Percentiles rank a stretch among this genome's conserved stretches.
Conservation (phyloP, 2,888 invertebrate species). For the Hydrotaea diabolus region DNA sequence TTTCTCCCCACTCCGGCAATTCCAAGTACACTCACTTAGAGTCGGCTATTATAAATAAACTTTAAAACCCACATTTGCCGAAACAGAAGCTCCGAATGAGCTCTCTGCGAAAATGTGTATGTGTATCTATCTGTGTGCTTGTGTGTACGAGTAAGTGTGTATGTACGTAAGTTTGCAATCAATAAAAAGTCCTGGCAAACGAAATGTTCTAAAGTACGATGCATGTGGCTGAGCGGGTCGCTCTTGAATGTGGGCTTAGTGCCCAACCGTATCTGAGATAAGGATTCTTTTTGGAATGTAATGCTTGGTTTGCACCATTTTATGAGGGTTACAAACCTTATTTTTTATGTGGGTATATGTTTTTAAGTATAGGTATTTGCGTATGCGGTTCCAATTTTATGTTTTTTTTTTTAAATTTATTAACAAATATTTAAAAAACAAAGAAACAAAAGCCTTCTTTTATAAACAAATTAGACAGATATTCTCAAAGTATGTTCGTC, state of each 20-base stretch:
- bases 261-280: not conserved
- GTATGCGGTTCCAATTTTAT: conserved; percentile 27
- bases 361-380: not conserved
- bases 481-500: too few relatives aligned
- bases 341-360: conserved; percentile 5
- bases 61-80: not conserved
- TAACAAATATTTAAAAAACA: conserved; percentile 54
- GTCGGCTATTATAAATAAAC: not conserved
- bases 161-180: not conserved
- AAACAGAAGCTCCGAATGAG: not conserved
- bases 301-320: conserved; percentile 19
- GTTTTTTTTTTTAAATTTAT: conserved; percentile 75
- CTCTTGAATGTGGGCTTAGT: not conserved
- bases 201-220: not conserved
- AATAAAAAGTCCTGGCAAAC: not conserved
- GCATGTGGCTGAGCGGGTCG: not conserved
- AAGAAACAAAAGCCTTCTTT: conserved; percentile 54
- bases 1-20: not conserved
- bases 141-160: not conserved
- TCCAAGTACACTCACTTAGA: not conserved
- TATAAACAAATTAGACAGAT: not conserved
- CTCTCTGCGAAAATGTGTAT: not conserved
- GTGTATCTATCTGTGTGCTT: too few relatives aligned
- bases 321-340: conserved; percentile 50
- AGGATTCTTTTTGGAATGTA: not conserved